Conservation (phyloP, 1,140 invertebrate species). For the Glomeris maerens region DNA sequence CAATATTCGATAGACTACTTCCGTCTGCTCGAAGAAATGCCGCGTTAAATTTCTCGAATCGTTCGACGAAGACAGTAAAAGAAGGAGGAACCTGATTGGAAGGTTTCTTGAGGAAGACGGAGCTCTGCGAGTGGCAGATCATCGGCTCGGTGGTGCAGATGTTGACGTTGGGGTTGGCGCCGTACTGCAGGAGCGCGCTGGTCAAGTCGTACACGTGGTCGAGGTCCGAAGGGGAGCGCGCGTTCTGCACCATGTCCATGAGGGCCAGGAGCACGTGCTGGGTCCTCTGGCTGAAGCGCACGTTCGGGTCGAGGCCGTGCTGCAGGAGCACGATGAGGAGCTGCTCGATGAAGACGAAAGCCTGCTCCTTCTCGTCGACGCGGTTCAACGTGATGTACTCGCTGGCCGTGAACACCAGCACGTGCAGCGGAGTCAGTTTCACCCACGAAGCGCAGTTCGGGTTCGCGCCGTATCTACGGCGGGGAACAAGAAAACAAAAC, state of each 20-base stretch:
- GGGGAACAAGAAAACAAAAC: too few relatives aligned
- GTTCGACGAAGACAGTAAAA: conserved; percentile 32
- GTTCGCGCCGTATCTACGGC: conserved; percentile 52
- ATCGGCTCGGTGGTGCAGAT: conserved; percentile 27
- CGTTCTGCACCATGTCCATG: conserved; percentile 54
- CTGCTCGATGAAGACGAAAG: conserved; percentile 36
- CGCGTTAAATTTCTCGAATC: too few relatives aligned
- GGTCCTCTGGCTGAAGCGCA: conserved; percentile 34
- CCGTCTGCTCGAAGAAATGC: too few relatives aligned
- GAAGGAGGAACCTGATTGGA: too few relatives aligned
- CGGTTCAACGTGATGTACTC: conserved; percentile 52
- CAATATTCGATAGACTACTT: too few relatives aligned
- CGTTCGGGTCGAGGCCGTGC: conserved; percentile 50
- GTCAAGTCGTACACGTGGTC: conserved; percentile 52
- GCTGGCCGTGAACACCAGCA: conserved; percentile 53
- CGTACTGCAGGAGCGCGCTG: conserved; percentile 48
- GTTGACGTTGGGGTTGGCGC: conserved; percentile 45
- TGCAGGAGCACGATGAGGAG: conserved; percentile 49
- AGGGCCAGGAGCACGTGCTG: conserved; percentile 49
- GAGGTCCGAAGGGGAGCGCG: conserved; percentile 44
- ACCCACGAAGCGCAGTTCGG: conserved; percentile 53
- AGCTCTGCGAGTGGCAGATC: conserved; percentile 34
- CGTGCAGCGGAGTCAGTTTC: conserved; percentile 53
- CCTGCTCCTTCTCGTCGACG: conserved; percentile 41
- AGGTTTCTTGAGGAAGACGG: conserved; percentile 44